These are phyloP conservation scores for Sebastes itinus DNA, from an alignment of 2,797 vertebrate genomes.

Conservation along the genomic window DNA sequence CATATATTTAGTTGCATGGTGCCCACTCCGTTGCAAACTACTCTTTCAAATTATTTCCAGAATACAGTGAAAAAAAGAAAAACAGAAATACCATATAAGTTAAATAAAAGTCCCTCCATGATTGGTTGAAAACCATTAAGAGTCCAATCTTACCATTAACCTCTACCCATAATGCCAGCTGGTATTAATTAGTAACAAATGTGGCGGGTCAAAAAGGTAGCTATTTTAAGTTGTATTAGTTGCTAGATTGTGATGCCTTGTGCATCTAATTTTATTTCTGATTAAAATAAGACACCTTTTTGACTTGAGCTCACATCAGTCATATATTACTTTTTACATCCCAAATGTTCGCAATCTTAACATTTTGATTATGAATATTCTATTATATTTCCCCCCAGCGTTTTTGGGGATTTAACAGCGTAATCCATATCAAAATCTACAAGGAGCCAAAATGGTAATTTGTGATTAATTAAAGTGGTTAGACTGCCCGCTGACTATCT, in stretches of 20 bases:
- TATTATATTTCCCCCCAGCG: background rate
- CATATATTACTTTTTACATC: background rate
- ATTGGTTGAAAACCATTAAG: background rate
- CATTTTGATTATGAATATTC: background rate
- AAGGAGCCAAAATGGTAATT: background rate
- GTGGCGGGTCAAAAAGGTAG: background rate
- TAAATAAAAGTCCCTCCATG: background rate
- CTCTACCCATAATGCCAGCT: background rate
- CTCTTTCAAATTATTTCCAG: background rate
- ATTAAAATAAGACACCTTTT: too few species aligned
- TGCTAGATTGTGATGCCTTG: background rate
- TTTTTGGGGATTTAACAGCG: background rate
- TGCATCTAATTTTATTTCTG: background rate
- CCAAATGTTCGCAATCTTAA: background rate
- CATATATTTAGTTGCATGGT: background rate
- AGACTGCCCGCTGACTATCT: background rate
- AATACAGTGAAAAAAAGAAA: background rate
- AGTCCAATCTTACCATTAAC: background rate
- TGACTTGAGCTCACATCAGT: too few species aligned
- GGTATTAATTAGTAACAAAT: background rate
- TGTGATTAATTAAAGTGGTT: constrained; percentile 13
- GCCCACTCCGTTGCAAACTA: background rate
- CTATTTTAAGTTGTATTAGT: background rate
- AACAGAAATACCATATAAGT: background rate
- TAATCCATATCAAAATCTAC: constrained; percentile 4